A percentile compares a stretch with the other conserved stretches of the same genome.
These are phyloP conservation scores for Zingel zingel DNA, from an alignment of 2,113 vertebrate species.

Conservation along the genomic window DNA sequence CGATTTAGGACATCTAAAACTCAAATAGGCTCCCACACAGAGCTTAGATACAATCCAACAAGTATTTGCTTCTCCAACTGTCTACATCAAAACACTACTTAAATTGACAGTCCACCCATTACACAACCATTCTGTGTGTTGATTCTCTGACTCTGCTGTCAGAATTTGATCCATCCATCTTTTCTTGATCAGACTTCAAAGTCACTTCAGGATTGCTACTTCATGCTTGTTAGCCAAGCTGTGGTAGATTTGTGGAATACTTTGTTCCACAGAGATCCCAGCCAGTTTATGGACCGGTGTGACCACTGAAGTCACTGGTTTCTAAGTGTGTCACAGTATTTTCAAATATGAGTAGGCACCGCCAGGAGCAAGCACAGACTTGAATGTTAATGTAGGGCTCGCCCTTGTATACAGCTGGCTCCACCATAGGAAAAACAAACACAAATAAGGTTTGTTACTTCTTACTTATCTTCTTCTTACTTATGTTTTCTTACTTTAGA, in stretches of 20 bases:
- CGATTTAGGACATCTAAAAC: background rate
- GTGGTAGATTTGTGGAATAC: background rate
- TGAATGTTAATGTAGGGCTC: background rate
- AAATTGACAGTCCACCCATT: background rate
- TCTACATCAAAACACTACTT: background rate
- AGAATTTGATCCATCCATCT: background rate
- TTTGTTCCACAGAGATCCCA: background rate
- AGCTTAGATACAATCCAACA: background rate
- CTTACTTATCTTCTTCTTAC: background rate
- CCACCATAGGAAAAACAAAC: constrained; percentile 12
- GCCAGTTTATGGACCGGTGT: constrained; percentile 30
- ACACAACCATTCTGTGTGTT: background rate
- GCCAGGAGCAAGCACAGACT: constrained; percentile 17
- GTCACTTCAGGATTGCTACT: background rate
- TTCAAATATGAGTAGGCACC: constrained; percentile 6
- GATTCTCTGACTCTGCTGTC: background rate
- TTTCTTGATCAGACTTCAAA: background rate
- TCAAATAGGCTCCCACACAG: background rate
- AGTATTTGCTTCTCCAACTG: background rate
- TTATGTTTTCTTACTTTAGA: background rate
- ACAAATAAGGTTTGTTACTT: constrained; percentile 15
- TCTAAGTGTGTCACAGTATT: background rate
- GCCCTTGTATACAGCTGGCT: background rate
- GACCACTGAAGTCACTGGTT: constrained; percentile 2
- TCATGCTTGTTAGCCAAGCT: background rate